Conservation (phyloP, 2,113 vertebrate genomes). For the Gymnobelideus leadbeateri region DNA sequence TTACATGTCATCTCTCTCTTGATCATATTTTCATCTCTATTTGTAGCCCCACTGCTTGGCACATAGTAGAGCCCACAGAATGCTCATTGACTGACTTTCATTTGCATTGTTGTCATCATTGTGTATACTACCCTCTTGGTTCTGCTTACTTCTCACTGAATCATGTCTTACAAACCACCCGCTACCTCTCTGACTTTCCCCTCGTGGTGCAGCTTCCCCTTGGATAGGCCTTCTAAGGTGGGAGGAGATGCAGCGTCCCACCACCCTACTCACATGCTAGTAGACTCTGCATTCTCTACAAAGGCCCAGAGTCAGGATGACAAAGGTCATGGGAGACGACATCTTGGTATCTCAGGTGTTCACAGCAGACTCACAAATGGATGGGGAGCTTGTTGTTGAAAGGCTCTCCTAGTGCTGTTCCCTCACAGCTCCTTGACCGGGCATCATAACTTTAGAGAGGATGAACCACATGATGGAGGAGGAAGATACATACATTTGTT, state of each 20-base stretch:
- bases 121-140: background rate
- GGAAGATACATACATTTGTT: background rate
- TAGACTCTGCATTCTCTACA: background rate
- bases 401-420: background rate
- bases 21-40: background rate
- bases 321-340: background rate
- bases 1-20: background rate
- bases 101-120: background rate
- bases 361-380: background rate
- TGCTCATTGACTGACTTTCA: background rate
- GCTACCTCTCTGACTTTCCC: background rate
- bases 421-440: background rate
- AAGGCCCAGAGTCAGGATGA: background rate
- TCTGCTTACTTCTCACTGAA: background rate
- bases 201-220: background rate
- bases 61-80: background rate
- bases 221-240: background rate
- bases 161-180: background rate
- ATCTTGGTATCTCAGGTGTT: background rate
- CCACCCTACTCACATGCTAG: background rate
- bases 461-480: rapidly evolving
- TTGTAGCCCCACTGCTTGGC: background rate
- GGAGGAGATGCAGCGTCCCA: background rate
- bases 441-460: background rate
- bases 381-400: background rate